Percentiles rank a stretch among this genome's conserved stretches.
These are phyloP conservation scores for Sylvilagus bachmani DNA, from an alignment of 2,113 vertebrate species.

Conservation along the genomic window DNA sequence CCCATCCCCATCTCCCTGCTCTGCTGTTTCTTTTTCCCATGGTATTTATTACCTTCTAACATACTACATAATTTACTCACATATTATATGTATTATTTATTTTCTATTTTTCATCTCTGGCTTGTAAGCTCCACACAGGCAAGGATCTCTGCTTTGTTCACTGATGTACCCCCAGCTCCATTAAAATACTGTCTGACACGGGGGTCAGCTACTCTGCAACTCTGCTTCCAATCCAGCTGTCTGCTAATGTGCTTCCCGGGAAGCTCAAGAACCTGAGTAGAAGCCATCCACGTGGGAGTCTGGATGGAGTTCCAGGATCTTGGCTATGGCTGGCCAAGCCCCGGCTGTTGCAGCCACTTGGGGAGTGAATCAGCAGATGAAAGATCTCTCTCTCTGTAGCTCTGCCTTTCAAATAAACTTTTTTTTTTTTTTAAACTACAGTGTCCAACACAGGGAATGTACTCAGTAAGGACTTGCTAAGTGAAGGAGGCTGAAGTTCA, in stretches of 20 bases:
- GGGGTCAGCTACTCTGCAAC: no score
- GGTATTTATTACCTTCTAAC: conserved; percentile 28
- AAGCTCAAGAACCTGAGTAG: no score
- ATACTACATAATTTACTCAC: neutral
- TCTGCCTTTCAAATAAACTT: no score
- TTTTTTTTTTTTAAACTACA: neutral
- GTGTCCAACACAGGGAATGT: neutral
- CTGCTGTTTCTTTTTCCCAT: neutral
- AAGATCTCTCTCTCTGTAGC: no score
- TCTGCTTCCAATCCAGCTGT: no score
- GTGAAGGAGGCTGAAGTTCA: neutral
- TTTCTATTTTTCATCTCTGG: conserved; percentile 37
- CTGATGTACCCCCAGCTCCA: neutral
- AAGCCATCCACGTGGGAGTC: no score
- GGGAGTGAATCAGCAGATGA: no score
- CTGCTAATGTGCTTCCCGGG: no score
- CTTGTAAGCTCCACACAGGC: neutral
- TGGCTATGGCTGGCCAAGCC: no score
- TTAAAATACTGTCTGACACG: neutral
- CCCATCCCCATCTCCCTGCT: neutral
- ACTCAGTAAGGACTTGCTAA: conserved; percentile 1
- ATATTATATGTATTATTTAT: neutral
- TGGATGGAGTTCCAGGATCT: no score
- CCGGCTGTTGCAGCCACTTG: no score
- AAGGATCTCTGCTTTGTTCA: neutral